Base-by-base conservation (phyloP, 2,888 invertebrate species). In the Hesperia comma region DNA sequence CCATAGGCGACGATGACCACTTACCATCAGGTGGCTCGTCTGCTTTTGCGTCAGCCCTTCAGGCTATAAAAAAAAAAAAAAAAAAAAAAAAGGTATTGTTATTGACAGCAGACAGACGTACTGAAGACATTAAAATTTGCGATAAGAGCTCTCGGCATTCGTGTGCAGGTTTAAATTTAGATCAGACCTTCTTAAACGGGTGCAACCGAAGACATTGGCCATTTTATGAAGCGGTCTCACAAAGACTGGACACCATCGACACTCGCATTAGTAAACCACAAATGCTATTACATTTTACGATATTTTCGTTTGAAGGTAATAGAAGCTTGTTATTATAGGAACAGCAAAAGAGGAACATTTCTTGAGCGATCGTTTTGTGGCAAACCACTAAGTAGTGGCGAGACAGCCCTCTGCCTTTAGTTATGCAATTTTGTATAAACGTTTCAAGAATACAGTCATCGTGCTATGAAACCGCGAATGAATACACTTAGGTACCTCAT, bases 311-410 rank as follows among this genome's bases (percentile, higher is more conserved):
- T 2, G 43, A 53, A 60, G n/a, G 41, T 66, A 60, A 54, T 37
- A 46, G 66, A 60, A 60, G 49, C 58, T 55, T 61, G 54, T 67
- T 60, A 67, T 67, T 61, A 53, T 58, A 37, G 32, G 26, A 41
- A 63, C 19, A 69, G 67, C 58, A 62, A 64, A 61, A 67, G 79
- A 82, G 84, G 82, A 84, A 85, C 79, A 79, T 71, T 80, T 82
- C 77, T 77, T 72, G 77, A 74, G 69, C 74, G 71, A 77, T 77
- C 72, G 76, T 84, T 80, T 85, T 87, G 88, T 76, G 86, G 88
- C 71, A 51, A 80, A 85, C 87, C 88, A 73, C 86, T 84, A 86
- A 87, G 77, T 77, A 79, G 78, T 75, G 79, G 78, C 75, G 72
- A 74, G 75, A 76, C 75, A 72, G 58, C 49, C 61, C 80, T 78